Evolutionary conservation across 2,113 vertebrate species (phyloP), one percentile per base, ranked within the genome.

Genomic region (Ailurus styani): DNA sequence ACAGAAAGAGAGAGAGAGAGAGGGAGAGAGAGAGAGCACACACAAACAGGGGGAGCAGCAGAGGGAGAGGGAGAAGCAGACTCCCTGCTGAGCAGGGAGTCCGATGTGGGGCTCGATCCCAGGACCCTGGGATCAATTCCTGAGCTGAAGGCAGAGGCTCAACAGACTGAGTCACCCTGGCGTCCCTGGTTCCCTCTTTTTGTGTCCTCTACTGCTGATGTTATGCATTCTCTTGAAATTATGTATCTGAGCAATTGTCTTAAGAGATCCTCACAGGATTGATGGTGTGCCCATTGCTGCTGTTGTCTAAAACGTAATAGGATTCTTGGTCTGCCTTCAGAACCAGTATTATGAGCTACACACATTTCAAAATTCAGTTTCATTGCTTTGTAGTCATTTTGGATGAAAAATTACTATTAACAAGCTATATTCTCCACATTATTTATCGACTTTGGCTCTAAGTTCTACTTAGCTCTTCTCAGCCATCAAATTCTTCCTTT

Each of bases 321-420:
- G 40, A 54, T 90, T 62, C 60, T 57, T 64, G 90, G 68, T 37
- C 37, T 84, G 42, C 50, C 34, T 78, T 62, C 42, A 70, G 79
- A 91, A 50, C 62, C 54, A 50, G 62, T 85, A 72, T n/a, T 55
- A 82, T 20, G 82, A 95, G 55, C 21, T 31, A 62, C 2, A 7
- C 23, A 88, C 40, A 42, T 79, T 75, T 64, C 91, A 93, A 96
- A 93, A 77, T 64, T 94, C 37, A 50, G 79, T 75, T 86, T 83
- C 55, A 42, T 64, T 73, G 86, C 42, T 70, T 96, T 82, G 55
- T 54, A 57, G 34, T 70, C 42, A 89, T 96, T 93, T 96, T 75
- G 42, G 55, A 47, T 87, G 83, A 90, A 60, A 93, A 84, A 78
- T 73, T 82, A 72, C n/a, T 88, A 91, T 94, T 92, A 94, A 94